Conservation (phyloP, 2,888 invertebrate species). For the Archaeoteleia sp. region DNA sequence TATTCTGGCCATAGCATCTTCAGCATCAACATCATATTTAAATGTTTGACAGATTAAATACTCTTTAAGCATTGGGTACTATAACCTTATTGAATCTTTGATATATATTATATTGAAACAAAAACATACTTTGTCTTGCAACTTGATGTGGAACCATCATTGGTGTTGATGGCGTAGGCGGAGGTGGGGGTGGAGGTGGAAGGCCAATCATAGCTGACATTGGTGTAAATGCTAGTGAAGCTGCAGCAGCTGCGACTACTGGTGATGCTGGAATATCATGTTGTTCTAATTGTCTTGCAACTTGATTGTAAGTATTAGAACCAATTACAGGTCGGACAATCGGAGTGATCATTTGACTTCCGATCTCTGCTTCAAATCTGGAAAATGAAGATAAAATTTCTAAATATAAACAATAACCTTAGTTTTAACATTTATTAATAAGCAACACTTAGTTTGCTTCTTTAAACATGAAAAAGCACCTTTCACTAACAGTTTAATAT, state of each 20-base stretch:
- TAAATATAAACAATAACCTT: too few species aligned
- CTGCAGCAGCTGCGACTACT: slow-evolving; percentile 70
- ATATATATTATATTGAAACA: neutral
- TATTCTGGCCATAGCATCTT: too few species aligned
- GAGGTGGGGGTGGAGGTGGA: slow-evolving; percentile 81
- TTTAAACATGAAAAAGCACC: too few species aligned
- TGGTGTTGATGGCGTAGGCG: slow-evolving; percentile 80
- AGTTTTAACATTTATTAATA: too few species aligned
- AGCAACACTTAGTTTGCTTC: slow-evolving; percentile 1
- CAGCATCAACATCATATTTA: too few species aligned
- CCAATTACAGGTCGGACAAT: slow-evolving; percentile 82
- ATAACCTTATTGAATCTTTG: too few species aligned
- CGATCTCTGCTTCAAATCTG: slow-evolving; percentile 93
- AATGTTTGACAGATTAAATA: too few species aligned
- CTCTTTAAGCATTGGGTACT: too few species aligned
- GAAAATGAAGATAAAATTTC: slow-evolving; percentile 52
- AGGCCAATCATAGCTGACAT: slow-evolving; percentile 78
- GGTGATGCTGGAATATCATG: slow-evolving; percentile 75
- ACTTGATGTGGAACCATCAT: slow-evolving; percentile 85
- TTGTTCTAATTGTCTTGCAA: slow-evolving; percentile 81
- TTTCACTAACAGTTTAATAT: too few species aligned
- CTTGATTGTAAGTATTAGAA: slow-evolving; percentile 83
- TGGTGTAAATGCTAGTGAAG: slow-evolving; percentile 72
- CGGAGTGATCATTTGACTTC: slow-evolving; percentile 78
- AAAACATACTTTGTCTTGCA: slow-evolving; percentile 71